Percentiles rank a stretch among this genome's conserved stretches.
Evolutionary conservation across 2,797 vertebrate genomes (phyloP).

Genomic region (Pseudochirops cupreus): DNA sequence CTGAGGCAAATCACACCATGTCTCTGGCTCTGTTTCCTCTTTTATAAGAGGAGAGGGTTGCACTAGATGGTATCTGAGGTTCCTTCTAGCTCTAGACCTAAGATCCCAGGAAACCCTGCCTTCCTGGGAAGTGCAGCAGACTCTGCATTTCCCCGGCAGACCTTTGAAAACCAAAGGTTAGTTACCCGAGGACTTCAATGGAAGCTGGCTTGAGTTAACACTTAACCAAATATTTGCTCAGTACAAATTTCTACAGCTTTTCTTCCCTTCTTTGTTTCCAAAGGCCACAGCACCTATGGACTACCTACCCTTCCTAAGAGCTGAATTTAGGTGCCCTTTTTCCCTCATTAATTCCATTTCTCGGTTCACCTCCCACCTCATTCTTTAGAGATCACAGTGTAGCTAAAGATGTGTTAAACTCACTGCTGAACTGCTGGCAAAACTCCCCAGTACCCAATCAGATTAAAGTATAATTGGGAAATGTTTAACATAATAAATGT

Average conservation of each 20-base stretch:
- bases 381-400: neutral
- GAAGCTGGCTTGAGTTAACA: neutral
- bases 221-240: too few species aligned
- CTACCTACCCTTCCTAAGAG: too few species aligned
- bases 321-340: neutral
- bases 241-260: too few species aligned
- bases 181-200: neutral
- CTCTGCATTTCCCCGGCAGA: neutral
- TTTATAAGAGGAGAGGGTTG: neutral
- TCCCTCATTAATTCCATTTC: neutral
- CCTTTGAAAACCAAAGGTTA: neutral
- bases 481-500: neutral
- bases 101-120: neutral
- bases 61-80: neutral
- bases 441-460: neutral
- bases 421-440: neutral
- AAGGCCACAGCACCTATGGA: too few species aligned
- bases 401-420: neutral
- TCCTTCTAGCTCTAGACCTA: neutral
- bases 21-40: neutral
- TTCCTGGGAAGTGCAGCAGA: neutral
- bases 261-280: too few species aligned
- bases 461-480: neutral
- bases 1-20: neutral
- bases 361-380: neutral